Conservation (phyloP, 2,888 invertebrate species). For the Apamea sordens region DNA sequence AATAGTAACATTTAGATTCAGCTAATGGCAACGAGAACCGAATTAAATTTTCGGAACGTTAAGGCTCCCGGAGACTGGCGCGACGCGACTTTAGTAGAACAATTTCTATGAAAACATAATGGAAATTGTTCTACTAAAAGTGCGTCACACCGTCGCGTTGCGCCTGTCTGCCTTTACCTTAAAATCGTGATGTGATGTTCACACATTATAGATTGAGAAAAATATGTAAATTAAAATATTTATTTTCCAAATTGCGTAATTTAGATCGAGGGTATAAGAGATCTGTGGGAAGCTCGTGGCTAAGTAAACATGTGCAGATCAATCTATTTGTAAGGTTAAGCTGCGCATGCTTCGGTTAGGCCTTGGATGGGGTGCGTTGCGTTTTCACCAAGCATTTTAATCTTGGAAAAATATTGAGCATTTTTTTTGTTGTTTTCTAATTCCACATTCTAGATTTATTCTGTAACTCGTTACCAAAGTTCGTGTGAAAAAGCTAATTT, state of each 20-base stretch:
- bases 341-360: neutral
- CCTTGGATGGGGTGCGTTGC: no score
- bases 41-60: slow-evolving; percentile 48
- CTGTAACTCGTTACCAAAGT: neutral
- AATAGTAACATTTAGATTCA: slow-evolving; percentile 65
- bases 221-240: slow-evolving; percentile 24
- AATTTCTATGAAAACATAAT: neutral
- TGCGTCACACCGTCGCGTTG: neutral
- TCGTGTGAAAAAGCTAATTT: slow-evolving; percentile 20
- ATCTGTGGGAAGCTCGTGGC: slow-evolving; percentile 13
- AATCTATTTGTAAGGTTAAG: neutral
- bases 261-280: neutral
- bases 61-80: neutral
- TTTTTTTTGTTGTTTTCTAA: neutral
- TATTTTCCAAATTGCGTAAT: slow-evolving; percentile 15
- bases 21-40: slow-evolving; percentile 49
- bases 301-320: neutral
- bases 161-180: slow-evolving; percentile 22
- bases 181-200: slow-evolving; percentile 35
- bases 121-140: neutral
- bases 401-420: neutral
- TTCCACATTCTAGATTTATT: neutral
- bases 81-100: neutral
- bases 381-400: no score
- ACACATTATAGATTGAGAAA: slow-evolving; percentile 13